Conservation (phyloP, 2,113 vertebrate species). For the Phylloscopus whistleri region DNA sequence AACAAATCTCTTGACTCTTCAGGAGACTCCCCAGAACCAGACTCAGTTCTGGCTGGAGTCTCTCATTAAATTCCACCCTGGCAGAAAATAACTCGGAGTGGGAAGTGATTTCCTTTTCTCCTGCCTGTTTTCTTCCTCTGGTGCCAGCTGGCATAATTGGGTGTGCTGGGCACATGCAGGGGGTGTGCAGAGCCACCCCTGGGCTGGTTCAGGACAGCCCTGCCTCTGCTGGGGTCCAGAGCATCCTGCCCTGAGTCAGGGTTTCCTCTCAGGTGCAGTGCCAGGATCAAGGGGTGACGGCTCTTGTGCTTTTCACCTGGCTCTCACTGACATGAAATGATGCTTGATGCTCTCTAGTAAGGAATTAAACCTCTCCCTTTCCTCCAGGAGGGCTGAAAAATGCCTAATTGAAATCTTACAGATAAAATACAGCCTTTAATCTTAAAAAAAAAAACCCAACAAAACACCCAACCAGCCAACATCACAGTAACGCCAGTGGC, state of each 20-base stretch:
- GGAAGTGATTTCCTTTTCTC: neutral
- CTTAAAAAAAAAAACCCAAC: neutral
- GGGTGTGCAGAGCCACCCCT: rapidly evolving
- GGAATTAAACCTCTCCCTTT: neutral
- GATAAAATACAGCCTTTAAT: neutral
- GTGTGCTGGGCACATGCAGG: rapidly evolving
- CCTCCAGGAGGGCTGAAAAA: neutral
- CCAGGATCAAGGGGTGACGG: neutral
- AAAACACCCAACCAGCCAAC: neutral
- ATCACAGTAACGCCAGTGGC: neutral
- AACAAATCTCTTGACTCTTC: neutral
- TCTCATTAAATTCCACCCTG: neutral
- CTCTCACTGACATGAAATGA: neutral
- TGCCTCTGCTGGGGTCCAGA: neutral
- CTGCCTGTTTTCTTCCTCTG: neutral
- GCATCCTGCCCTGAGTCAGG: neutral
- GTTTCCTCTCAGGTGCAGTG: rapidly evolving
- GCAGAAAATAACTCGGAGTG: neutral
- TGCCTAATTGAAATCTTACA: neutral
- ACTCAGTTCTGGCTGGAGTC: neutral
- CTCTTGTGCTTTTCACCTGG: neutral
- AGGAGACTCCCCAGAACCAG: neutral
- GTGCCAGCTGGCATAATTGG: neutral
- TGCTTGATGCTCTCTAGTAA: neutral
- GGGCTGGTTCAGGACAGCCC: neutral